A percentile compares a stretch with the other conserved stretches of the same genome.
These are phyloP conservation scores for Pan paniscus DNA, from an alignment of 2,113 vertebrate species.

Conservation along the genomic window DNA sequence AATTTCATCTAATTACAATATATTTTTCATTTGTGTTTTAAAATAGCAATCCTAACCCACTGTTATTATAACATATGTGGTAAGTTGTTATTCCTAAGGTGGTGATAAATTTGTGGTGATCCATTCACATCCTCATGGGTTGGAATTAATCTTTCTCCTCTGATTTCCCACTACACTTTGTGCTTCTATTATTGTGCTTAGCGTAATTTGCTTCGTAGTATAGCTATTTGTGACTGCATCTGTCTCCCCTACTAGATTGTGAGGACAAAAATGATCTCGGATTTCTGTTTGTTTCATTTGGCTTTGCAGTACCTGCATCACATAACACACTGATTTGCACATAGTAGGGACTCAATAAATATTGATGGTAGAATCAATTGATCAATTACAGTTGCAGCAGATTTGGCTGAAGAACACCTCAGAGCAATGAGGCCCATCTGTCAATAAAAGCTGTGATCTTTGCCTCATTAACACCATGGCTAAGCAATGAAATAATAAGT, in stretches of 20 bases:
- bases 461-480: conserved; percentile 44
- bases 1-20: conserved; percentile 68
- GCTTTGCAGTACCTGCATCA: neutral
- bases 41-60: conserved; percentile 58
- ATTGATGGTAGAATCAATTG: neutral
- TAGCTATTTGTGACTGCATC: conserved; percentile 69
- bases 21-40: conserved; percentile 73
- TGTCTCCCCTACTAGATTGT: conserved; percentile 38
- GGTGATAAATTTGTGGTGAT: conserved; percentile 68
- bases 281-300: conserved; percentile 43
- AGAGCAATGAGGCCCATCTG: conserved; percentile 42
- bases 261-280: conserved; percentile 16
- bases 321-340: neutral
- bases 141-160: conserved; percentile 72
- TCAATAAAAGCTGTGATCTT: conserved; percentile 70
- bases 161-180: conserved; percentile 70
- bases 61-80: conserved; percentile 61
- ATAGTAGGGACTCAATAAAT: conserved; percentile 25
- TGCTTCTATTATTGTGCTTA: conserved; percentile 62
- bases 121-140: conserved; percentile 59
- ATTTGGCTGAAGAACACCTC: conserved; percentile 5
- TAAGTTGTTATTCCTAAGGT: conserved; percentile 66
- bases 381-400: neutral
- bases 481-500: neutral
- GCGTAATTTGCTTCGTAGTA: conserved; percentile 66